Evolutionary conservation across 2,888 invertebrate species (phyloP), one percentile per base, ranked within the genome.

Genomic region (Rosalia funebris): DNA sequence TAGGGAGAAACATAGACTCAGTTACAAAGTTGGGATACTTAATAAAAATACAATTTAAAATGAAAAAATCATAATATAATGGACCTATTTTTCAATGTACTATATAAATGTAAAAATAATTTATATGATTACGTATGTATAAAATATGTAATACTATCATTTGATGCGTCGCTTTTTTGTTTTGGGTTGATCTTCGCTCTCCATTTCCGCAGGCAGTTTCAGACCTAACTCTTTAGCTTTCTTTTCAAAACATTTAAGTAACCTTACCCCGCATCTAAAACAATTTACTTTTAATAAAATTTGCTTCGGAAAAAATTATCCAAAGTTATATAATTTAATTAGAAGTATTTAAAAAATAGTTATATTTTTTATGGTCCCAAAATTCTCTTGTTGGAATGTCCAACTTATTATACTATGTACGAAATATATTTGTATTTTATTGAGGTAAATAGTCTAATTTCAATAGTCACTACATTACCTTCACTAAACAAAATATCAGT

Each of bases 221-320:
- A 92, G 81, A 32, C 87, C 85, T 11, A 91, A 77, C 58, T 93
- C 91, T 65, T 85, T 83, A 77, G 91, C 90, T 34, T 89, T 87
- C 71, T 89, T 89, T 69, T 88, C 87, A 62, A 93, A 89, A 79
- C 86, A 90, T 69, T 87, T 87, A 70, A 91, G 86, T 63, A 95
- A 83, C 54, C 88, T 84, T 69, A 84, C 84, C 50, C 94, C 94
- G 75, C 92, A 89, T 78, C 94, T 94, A 82, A 63, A 84, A 81
- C 77, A 59, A 47, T 10, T 34, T n/a, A 25, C 9, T 25, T 25
- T 5, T 19, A 44, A 44, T n/a, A 17, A 14, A 25, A n/a, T 14
- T 25, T 45, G 7, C 12, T 16, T 16, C 12, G 3, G n/a, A 45
- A n/a, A n/a, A n/a, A n/a, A n/a, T n/a, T n/a, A n/a, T n/a, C n/a